phyloP scores from a whole-genome alignment of 2,113 vertebrate genomes.

The Cricetomys ansorgei region DNA sequence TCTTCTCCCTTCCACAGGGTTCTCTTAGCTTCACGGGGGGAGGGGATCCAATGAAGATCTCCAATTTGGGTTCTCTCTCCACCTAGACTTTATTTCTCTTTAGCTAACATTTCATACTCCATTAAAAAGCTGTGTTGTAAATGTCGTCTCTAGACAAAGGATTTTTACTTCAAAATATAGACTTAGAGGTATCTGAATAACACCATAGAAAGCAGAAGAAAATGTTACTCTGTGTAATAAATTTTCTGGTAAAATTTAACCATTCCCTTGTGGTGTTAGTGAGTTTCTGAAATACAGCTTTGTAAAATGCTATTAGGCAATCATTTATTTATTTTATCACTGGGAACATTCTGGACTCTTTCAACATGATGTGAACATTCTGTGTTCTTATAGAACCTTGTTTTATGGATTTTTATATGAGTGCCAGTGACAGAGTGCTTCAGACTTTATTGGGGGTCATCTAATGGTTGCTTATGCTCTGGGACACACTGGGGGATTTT shows the following conservation, averaged over 20 bases:
- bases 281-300: background rate
- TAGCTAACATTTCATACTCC: constrained; percentile 39
- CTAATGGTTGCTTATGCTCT: background rate
- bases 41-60: too few relatives aligned
- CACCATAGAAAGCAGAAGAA: background rate
- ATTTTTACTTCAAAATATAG: constrained; percentile 23
- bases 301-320: background rate
- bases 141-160: background rate
- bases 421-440: background rate
- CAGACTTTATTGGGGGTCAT: constrained; percentile 29
- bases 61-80: too few relatives aligned
- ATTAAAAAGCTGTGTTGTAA: background rate
- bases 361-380: background rate
- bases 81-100: background rate
- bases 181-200: background rate
- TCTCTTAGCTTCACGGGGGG: too few relatives aligned
- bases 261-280: background rate
- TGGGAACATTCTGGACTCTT: background rate
- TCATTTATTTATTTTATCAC: background rate
- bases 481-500: background rate
- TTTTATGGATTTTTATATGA: constrained; percentile 37
- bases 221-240: background rate
- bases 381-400: background rate
- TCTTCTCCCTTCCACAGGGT: too few relatives aligned
- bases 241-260: background rate